A percentile compares a stretch with the other conserved stretches of the same genome.
Conservation (phyloP, 1,140 invertebrate species). For the Colletes gigas region DNA sequence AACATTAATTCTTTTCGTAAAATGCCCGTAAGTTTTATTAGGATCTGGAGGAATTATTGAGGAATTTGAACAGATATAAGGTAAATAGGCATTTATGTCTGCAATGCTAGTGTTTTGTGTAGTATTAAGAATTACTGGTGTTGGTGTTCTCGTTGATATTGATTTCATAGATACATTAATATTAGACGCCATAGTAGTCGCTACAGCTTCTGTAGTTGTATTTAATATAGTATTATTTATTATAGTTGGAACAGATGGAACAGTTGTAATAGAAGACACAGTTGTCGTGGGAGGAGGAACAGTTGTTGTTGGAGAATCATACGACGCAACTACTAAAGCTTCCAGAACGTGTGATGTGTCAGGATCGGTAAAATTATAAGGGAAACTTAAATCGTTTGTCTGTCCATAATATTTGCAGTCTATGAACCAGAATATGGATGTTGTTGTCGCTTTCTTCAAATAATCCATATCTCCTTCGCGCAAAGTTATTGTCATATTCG, state of each 20-base stretch:
- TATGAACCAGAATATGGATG: constrained; percentile 89
- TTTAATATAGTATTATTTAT: constrained; percentile 19
- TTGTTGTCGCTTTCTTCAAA: constrained; percentile 83
- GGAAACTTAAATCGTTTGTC: constrained; percentile 83
- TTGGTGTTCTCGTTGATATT: neutral
- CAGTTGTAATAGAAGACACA: constrained; percentile 68
- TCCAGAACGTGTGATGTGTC: constrained; percentile 85
- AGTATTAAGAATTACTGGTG: constrained; percentile 60
- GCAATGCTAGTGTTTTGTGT: constrained; percentile 70
- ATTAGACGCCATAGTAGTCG: constrained; percentile 5
- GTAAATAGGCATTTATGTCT: constrained; percentile 67
- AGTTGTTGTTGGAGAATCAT: constrained; percentile 83
- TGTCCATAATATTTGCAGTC: constrained; percentile 87
- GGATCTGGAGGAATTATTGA: constrained; percentile 83
- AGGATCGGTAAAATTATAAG: constrained; percentile 84
- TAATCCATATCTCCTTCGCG: constrained; percentile 83
- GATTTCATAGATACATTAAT: neutral
- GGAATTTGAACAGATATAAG: constrained; percentile 84
- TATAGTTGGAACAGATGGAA: constrained; percentile 27
- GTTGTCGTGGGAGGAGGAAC: constrained; percentile 82
- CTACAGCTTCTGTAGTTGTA: neutral
- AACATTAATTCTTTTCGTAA: constrained; percentile 82
- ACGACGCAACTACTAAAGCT: constrained; percentile 86
- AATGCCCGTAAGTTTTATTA: constrained; percentile 88
- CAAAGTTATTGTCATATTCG: constrained; percentile 83